These are phyloP conservation scores for Charina bottae DNA, from an alignment of 2,113 vertebrate genomes.

Conservation along the genomic window DNA sequence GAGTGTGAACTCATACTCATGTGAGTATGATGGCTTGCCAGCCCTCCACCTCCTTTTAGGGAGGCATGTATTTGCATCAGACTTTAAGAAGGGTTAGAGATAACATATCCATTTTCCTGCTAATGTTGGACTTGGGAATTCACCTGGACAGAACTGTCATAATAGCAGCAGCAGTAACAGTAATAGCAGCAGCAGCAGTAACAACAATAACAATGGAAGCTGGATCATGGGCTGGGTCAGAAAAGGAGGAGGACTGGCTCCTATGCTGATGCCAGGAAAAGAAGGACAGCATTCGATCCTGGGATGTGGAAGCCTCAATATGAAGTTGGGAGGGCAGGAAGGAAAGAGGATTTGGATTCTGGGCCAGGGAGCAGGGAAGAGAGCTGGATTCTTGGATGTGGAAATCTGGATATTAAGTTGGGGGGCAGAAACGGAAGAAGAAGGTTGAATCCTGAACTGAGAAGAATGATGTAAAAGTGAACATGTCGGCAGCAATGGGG, in stretches of 20 bases:
- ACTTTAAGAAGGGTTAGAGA: not conserved
- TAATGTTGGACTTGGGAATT: not conserved
- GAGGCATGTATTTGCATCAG: not conserved
- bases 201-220: not conserved
- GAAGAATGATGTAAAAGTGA: not conserved
- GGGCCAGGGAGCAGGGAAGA: not conserved
- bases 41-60: not conserved
- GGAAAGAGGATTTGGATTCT: not conserved
- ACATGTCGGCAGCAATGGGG: not conserved
- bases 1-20: not conserved
- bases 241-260: not conserved
- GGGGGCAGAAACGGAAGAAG: not conserved
- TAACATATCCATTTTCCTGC: not conserved
- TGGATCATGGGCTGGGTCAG: not conserved
- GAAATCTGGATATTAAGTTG: not conserved
- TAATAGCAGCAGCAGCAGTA: not conserved
- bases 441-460: not conserved
- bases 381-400: not conserved
- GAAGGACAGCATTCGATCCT: not conserved
- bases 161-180: not conserved
- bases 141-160: not conserved
- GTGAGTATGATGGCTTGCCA: not conserved
- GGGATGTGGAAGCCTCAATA: not conserved
- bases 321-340: not conserved
- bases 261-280: not conserved